Conservation (phyloP, 2,797 vertebrate species). For the Holocentrus rufus region DNA sequence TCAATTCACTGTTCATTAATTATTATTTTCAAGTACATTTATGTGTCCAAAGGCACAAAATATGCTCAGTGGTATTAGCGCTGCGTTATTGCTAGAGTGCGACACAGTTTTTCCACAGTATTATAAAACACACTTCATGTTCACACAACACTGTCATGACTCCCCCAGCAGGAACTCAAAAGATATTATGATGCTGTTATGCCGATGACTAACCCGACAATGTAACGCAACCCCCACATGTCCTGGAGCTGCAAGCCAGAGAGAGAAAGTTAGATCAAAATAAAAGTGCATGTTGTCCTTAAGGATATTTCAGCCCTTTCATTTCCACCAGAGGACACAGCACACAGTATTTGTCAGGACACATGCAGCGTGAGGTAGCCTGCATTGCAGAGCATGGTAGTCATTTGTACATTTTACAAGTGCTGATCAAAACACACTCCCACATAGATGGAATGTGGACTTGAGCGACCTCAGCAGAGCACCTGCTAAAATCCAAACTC, state of each 20-base stretch:
- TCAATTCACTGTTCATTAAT: constrained; percentile 4
- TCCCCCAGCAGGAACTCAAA: constrained; percentile 20
- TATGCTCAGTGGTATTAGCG: neutral
- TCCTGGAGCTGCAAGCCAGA: constrained; percentile 37
- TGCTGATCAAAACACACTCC: neutral
- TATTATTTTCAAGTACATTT: neutral
- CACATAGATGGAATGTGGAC: constrained; percentile 14
- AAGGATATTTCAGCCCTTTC: constrained; percentile 50
- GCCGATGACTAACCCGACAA: constrained; percentile 51
- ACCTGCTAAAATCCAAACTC: constrained; percentile 23
- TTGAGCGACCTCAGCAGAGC: neutral
- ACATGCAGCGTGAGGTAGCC: neutral
- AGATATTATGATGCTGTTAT: constrained; percentile 35
- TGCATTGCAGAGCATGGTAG: constrained; percentile 1
- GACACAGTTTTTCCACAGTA: neutral
- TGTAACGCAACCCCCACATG: constrained; percentile 48
- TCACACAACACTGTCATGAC: constrained; percentile 21
- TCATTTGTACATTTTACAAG: neutral
- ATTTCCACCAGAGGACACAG: constrained; percentile 17
- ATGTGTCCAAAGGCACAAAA: neutral
- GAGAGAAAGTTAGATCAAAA: constrained; percentile 40
- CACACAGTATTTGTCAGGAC: constrained; percentile 6
- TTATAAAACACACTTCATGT: constrained; percentile 15
- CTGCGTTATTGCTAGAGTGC: too few species aligned
- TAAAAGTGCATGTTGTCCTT: constrained; percentile 53